These are phyloP conservation scores for Aurelia aurita complex sp. Pacific DNA, from an alignment of 30 jellyfish, hydroid and myxozoan species.

Conservation along the genomic window DNA sequence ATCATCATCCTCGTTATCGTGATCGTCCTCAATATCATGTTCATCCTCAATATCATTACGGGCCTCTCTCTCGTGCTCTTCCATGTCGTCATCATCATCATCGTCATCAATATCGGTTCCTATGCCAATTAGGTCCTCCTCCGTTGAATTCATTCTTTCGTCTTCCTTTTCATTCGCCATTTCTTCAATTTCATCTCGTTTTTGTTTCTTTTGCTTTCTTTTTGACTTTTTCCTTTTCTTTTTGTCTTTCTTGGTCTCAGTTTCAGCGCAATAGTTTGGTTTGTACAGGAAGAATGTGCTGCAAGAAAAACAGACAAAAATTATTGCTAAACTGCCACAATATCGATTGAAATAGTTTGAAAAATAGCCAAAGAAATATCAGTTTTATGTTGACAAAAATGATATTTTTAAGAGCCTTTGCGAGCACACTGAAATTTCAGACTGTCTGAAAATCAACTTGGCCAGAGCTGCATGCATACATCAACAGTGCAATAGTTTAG, in stretches of 20 bases:
- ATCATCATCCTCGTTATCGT: background rate
- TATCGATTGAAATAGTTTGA: background rate
- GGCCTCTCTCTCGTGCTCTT: background rate
- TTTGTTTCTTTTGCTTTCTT: background rate
- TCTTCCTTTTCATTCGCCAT: conserved; percentile 14
- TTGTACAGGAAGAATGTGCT: conserved; percentile 34
- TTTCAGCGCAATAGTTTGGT: background rate
- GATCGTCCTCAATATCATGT: background rate
- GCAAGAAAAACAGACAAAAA: background rate
- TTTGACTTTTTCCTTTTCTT: conserved; percentile 8
- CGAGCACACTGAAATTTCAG: too few relatives aligned
- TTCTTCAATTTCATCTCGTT: background rate
- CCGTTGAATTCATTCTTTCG: background rate
- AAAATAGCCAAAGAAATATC: background rate
- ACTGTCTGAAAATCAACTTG: too few relatives aligned
- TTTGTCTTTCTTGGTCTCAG: background rate
- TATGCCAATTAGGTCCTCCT: background rate
- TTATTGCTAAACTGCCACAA: background rate
- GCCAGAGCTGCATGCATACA: too few relatives aligned
- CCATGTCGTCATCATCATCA: conserved; percentile 8
- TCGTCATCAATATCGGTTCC: background rate
- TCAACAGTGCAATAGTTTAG: too few relatives aligned
- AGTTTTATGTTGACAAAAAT: background rate
- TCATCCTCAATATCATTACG: background rate
- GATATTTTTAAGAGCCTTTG: too few relatives aligned